Percentiles rank a stretch among this genome's conserved stretches.
phyloP scores from a whole-genome alignment of 2,113 vertebrate species.

The Xenotilapia flavipinnis region DNA sequence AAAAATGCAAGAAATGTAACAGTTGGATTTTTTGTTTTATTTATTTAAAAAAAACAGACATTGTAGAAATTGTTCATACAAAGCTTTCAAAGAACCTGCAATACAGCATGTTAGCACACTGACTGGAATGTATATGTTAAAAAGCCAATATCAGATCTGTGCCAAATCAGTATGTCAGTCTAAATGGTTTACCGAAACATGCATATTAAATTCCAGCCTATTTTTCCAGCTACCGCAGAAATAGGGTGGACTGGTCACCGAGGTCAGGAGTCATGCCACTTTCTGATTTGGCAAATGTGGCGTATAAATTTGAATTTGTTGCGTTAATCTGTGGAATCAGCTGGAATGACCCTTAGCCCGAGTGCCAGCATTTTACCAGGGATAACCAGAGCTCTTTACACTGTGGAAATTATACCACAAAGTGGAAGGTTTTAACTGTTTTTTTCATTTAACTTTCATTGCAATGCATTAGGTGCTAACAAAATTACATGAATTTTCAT shows the following conservation, averaged over 20 bases:
- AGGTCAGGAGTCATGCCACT: conserved; percentile 33
- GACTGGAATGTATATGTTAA: not conserved
- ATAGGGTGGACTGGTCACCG: not conserved
- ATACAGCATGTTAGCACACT: not conserved
- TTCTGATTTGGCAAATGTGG: conserved; percentile 41
- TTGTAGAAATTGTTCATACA: not conserved
- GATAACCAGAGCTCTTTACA: not conserved
- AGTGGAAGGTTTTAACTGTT: not conserved
- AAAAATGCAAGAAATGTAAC: not conserved
- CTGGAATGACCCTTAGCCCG: conserved; percentile 44
- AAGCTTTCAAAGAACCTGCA: not conserved
- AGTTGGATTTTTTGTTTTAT: not conserved
- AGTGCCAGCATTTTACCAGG: conserved; percentile 12
- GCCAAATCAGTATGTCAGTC: not conserved
- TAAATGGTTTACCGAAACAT: not conserved
- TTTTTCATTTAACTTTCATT: not conserved
- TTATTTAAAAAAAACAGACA: not conserved
- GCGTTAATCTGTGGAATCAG: conserved; percentile 47
- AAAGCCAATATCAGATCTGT: not conserved
- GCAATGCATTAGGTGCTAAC: not conserved
- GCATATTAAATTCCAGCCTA: not conserved
- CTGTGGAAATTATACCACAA: not conserved
- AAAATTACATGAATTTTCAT: not conserved
- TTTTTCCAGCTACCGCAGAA: not conserved
- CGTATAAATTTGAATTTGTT: conserved; percentile 51